Base-by-base conservation (phyloP, 2,113 vertebrate species). In the Bubo blakistoni region DNA sequence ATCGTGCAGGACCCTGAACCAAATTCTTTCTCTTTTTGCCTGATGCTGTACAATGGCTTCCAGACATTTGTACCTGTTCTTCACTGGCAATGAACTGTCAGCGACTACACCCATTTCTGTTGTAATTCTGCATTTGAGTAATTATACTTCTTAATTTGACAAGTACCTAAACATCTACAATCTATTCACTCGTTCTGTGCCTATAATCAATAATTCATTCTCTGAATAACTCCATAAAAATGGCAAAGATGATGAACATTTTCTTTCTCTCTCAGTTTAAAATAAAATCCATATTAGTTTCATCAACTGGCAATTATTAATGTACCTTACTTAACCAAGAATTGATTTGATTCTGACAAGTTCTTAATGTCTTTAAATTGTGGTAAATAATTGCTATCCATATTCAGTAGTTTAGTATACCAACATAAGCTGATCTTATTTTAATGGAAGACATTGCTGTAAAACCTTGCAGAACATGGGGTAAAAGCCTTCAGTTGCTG, bases 251-350 rank as follows among this genome's bases (percentile, higher is more conserved):
- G 88, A 96, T 95, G 89, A 95, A 96, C 94, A 94, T 92, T 93
- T 91, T 92, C 84, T 86, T 94, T 91, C 86, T 94, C 46, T 71
- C 57, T 65, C 55, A 42, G 84, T 97, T 96, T 95, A 92, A 98
- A 97, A 97, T 96, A 94, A 97, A 98, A 98, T 97, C 95, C 55
- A 91, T 95, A 95, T 93, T 81, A 94, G 71, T 96, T 96, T 97
- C 94, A 94, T 96, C 94, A 96, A 58, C 81, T 86, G 70, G 63
- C 85, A 97, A 94, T 97, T 93, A 95, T 76, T 86, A 86, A 92
- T 88, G 57, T 71, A 78, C 70, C 83, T 95, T 91, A 84, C 88
- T 97, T 97, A 97, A 97, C 92, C 81, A 96, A 91, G 47, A 91
- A 77, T 94, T 95, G 90, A 97, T 96, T 96, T 92, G 83, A 93